phyloP scores from a whole-genome alignment of 1,140 invertebrate species.

The Bombus vancouverensis region DNA sequence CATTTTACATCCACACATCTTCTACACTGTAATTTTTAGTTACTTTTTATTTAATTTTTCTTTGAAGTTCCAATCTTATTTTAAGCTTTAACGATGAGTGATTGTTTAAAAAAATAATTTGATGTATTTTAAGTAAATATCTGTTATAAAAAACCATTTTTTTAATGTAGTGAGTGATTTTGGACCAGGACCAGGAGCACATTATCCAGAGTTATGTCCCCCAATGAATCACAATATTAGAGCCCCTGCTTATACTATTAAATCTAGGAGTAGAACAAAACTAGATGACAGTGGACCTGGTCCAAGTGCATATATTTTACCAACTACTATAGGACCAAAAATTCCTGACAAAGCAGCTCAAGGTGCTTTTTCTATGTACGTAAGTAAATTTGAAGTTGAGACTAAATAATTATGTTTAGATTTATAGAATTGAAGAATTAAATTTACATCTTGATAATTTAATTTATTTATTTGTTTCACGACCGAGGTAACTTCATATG shows the following conservation, averaged over 20 bases:
- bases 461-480: neutral
- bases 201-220: conserved; percentile 74
- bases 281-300: conserved; percentile 68
- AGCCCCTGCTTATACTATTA: conserved; percentile 73
- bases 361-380: conserved; percentile 77
- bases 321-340: conserved; percentile 76
- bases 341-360: conserved; percentile 75
- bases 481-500: no score
- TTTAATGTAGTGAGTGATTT: conserved; percentile 35
- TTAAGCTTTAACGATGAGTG: no score
- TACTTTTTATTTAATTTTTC: no score
- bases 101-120: neutral
- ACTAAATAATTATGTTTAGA: neutral
- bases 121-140: neutral
- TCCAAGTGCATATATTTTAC: conserved; percentile 74
- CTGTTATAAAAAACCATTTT: conserved; percentile 5
- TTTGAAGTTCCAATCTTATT: no score
- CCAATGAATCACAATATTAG: conserved; percentile 72
- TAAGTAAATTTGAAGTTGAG: neutral
- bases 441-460: neutral
- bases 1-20: no score
- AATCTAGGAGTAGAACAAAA: conserved; percentile 50
- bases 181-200: conserved; percentile 78
- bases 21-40: no score
- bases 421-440: neutral